Conservation (phyloP, 2,888 invertebrate genomes). For the Drosophila monieri region DNA sequence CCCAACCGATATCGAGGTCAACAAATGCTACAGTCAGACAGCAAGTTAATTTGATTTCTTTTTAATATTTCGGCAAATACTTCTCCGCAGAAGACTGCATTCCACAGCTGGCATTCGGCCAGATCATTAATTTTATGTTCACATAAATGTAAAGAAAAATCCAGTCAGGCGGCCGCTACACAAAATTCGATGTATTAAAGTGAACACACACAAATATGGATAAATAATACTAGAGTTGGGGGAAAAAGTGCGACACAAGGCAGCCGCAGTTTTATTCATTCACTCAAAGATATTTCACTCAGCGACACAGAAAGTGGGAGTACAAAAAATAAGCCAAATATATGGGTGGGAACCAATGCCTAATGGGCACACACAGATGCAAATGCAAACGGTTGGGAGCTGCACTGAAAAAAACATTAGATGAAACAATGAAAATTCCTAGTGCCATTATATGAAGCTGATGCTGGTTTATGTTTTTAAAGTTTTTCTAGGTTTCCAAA, state of each 20-base stretch:
- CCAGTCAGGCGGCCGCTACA: slow-evolving; percentile 17
- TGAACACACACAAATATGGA: slow-evolving; percentile 17
- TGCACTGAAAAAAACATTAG: slow-evolving; percentile 11
- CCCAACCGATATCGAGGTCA: slow-evolving; percentile 51
- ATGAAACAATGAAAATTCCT: too few species aligned
- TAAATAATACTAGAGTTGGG: background rate
- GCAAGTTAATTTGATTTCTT: slow-evolving; percentile 58
- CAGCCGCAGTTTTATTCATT: slow-evolving; percentile 46
- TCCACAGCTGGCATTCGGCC: slow-evolving; percentile 42
- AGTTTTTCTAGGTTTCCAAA: too few species aligned
- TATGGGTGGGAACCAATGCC: slow-evolving; percentile 40
- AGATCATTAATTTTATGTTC: slow-evolving; percentile 49
- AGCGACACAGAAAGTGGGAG: slow-evolving; percentile 38
- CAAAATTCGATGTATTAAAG: slow-evolving; percentile 35
- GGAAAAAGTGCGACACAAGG: slow-evolving; percentile 10
- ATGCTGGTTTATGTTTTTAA: too few species aligned
- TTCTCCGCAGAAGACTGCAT: slow-evolving; percentile 1
- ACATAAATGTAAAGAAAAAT: slow-evolving; percentile 39
- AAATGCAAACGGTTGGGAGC: slow-evolving; percentile 10
- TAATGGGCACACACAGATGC: slow-evolving; percentile 62
- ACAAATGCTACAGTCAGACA: slow-evolving; percentile 28
- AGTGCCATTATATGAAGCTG: too few species aligned
- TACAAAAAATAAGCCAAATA: slow-evolving; percentile 40
- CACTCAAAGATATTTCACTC: slow-evolving; percentile 54
- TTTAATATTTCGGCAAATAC: slow-evolving; percentile 41